A percentile compares a stretch with the other conserved stretches of the same genome.
These are phyloP conservation scores for Anorthoa munda DNA, from an alignment of 2,888 invertebrate species.

Conservation along the genomic window DNA sequence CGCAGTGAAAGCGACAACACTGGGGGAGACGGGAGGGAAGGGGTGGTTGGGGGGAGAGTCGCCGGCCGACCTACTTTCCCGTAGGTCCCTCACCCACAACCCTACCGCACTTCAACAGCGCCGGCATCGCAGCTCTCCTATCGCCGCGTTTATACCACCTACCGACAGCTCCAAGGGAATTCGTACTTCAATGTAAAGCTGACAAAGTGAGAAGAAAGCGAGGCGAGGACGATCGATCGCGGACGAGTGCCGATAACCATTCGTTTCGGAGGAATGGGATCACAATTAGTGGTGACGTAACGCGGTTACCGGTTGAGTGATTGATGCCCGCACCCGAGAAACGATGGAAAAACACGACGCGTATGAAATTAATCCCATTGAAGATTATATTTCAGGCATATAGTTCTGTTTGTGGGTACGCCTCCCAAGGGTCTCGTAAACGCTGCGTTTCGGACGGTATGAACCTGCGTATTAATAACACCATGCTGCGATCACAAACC, in stretches of 20 bases:
- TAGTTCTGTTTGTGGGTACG: constrained; percentile 5
- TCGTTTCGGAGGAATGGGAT: constrained; percentile 75
- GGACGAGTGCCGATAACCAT: constrained; percentile 74
- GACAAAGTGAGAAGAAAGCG: constrained; percentile 74
- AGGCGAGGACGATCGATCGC: constrained; percentile 77
- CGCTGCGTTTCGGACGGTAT: constrained; percentile 29
- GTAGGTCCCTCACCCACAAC: constrained; percentile 75
- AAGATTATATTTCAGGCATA: constrained; percentile 37
- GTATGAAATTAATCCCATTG: constrained; percentile 56
- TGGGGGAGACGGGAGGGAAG: constrained; percentile 68
- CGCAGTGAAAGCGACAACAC: constrained; percentile 85
- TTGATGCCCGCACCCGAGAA: constrained; percentile 70
- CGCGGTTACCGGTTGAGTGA: constrained; percentile 79
- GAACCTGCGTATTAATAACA: constrained; percentile 54
- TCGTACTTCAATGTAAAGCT: constrained; percentile 80
- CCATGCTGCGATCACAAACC: constrained; percentile 40
- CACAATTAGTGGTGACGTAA: constrained; percentile 86
- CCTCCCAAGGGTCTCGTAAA: constrained; percentile 50
- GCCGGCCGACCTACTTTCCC: constrained; percentile 84
- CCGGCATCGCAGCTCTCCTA: constrained; percentile 71
- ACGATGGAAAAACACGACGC: constrained; percentile 53
- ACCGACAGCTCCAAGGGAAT: constrained; percentile 75
- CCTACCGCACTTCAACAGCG: constrained; percentile 71
- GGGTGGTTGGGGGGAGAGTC: constrained; percentile 63
- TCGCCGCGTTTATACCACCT: constrained; percentile 72